phyloP scores from a whole-genome alignment of 2,888 invertebrate species.

The Aproaerema taeniolella region DNA sequence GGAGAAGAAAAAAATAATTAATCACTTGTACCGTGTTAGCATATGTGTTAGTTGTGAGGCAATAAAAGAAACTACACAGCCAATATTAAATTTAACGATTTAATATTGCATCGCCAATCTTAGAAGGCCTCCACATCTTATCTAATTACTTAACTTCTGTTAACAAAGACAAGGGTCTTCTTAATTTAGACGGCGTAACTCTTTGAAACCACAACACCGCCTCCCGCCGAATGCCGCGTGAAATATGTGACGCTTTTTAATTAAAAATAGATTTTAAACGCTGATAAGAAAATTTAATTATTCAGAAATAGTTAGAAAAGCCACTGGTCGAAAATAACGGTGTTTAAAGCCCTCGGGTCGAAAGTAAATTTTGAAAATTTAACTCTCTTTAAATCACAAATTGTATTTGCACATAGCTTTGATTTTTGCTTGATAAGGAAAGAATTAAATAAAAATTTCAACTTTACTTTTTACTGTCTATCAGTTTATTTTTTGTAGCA shows the following conservation, averaged over 20 bases:
- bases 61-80: conserved; percentile 68
- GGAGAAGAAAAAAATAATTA: conserved; percentile 45
- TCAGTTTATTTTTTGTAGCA: conserved; percentile 46
- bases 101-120: conserved; percentile 63
- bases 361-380: conserved; percentile 1
- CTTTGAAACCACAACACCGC: conserved; percentile 55
- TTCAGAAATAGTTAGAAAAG: conserved; percentile 50
- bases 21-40: conserved; percentile 60
- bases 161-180: conserved; percentile 38
- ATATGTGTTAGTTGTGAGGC: conserved; percentile 64
- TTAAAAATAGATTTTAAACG: conserved; percentile 68
- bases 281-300: conserved; percentile 71
- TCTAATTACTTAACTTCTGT: conserved; percentile 26
- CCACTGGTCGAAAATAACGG: conserved; percentile 39
- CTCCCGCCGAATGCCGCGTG: conserved; percentile 69
- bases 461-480: conserved; percentile 2
- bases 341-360: conserved; percentile 7
- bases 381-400: not conserved
- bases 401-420: too few relatives aligned
- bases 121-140: conserved; percentile 37
- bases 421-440: too few relatives aligned
- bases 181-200: conserved; percentile 41
- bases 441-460: too few relatives aligned
- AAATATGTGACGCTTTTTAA: conserved; percentile 75
- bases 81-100: conserved; percentile 76